Evolutionary conservation across 1,140 invertebrate genomes (phyloP).

Genomic region (Drosophila ananassae): DNA sequence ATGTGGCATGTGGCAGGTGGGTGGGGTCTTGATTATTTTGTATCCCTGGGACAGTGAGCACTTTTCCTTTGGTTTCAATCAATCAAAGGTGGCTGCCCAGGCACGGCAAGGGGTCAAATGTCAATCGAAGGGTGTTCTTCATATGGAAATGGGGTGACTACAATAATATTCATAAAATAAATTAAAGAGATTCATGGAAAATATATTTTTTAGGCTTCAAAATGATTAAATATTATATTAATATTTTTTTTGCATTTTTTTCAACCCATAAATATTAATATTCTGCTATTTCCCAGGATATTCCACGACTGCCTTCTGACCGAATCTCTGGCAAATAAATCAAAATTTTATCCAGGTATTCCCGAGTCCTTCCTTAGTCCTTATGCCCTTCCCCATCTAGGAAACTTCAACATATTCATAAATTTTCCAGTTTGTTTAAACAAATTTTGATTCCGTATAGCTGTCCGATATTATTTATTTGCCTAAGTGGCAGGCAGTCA

Average conservation of each 20-base stretch:
- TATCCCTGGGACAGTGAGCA: neutral
- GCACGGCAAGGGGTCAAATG: constrained; percentile 21
- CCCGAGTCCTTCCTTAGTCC: neutral
- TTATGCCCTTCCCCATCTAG: neutral
- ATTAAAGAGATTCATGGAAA: neutral
- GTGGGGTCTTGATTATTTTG: too few species aligned
- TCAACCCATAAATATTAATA: neutral
- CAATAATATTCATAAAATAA: neutral
- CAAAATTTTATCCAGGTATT: constrained; percentile 1
- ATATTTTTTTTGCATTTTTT: neutral
- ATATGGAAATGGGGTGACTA: neutral
- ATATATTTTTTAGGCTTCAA: too few species aligned
- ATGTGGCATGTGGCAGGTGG: too few species aligned
- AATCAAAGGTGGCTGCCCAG: constrained; percentile 48
- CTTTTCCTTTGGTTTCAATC: constrained; percentile 28
- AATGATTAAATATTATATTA: too few species aligned
- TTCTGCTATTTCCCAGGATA: neutral
- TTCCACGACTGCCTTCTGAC: neutral
- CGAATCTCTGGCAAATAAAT: neutral
- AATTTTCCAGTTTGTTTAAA: constrained; percentile 78
- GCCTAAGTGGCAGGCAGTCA: constrained; percentile 59
- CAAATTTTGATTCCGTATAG: constrained; percentile 52
- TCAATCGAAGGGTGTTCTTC: constrained; percentile 13
- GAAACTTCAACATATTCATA: constrained; percentile 71
- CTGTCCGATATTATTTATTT: constrained; percentile 75